Evolutionary conservation across 2,797 vertebrate species (phyloP), one percentile per base, ranked within the genome.

Genomic region (Pangasius mekongensis): DNA sequence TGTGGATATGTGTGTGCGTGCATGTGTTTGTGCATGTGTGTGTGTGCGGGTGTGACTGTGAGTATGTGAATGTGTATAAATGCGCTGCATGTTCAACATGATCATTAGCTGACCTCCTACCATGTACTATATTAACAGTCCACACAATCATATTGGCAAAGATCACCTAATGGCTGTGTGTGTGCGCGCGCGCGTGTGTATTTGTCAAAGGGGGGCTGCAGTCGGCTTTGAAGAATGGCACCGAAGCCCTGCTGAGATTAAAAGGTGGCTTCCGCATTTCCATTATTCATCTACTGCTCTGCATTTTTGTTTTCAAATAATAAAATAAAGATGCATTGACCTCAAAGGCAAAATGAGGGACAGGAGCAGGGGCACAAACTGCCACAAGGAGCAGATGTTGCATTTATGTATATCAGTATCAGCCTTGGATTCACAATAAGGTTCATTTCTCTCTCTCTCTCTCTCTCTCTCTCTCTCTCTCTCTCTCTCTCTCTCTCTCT

Each of bases 321-420:
- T 73, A 78, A 76, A 88, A 89, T 86, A 90, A 87, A 86, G 84
- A 89, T 71, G 43, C 76, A 71, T 84, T 77, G 86, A 91, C 91
- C 87, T 92, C 90, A 91, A 91, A 92, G 84, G 56, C 71, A 86
- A 87, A 92, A 87, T 85, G 84, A 88, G 88, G 85, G 90, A 89
- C 90, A 89, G 87, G 87, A 90, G 90, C 90, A 91, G n/a, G 90
- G 92, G 89, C 92, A 90, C 89, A 89, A 88, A 89, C 89, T 86
- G 87, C 92, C 90, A 89, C 87, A 90, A 93, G 89, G 90, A 93
- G 93, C 81, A 89, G 90, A 93, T 92, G 91, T 92, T 94, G 92
- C 93, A 94, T 94, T 93, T 92, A 94, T 93, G 92, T 92, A 94
- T 94, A 94, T 94, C 93, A 94, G 95, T 94, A 94, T 92, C 88